Evolutionary conservation across 2,888 invertebrate species (phyloP), one percentile per base, ranked within the genome.

Genomic region (Andrena bucephala): DNA sequence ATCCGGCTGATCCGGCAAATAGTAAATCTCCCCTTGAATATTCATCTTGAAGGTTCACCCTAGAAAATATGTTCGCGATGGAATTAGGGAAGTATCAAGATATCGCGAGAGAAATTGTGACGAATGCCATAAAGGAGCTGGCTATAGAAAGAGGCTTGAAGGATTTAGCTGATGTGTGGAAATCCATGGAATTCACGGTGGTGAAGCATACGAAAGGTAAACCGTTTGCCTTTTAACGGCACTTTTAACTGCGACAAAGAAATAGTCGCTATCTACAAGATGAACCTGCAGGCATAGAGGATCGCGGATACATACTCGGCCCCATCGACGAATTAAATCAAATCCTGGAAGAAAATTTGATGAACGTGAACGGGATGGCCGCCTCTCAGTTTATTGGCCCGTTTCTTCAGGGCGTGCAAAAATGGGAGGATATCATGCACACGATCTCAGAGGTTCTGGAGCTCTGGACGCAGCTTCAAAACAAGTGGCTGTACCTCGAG

Each of bases 61-160:
- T 99, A 81, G 97, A 98, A 80, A 98, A 98, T 92, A 97, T 99
- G 96, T 99, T 99, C 92, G 96, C 97, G 1, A 98, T 99, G 98
- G 97, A 99, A 90, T 94, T 98, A 80, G 97, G 98, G 90, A 96
- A 96, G 85, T 98, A 97, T 91, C 97, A 97, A 94, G 97, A 98
- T 0, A 97, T 97, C 4, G 98, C 98, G 52, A 97, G 97, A 89
- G 96, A 96, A 92, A 98, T 99, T 74, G 97, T 99, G 33, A 97
- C 96, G 85, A 97, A 97, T 92, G 98, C 99, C 42, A 96, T 97
- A 84, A 98, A 98, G 91, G 99, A 99, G 94, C 94, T 98, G 91
- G 96, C 97, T n/a, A 98, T 99, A 89, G 99, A 99, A 93, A 97
- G 96, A 86, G 97, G 97, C 16, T 97, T 99, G 0, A 96, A 96